phyloP scores from a whole-genome alignment of 2,797 vertebrate genomes.

The Betta splendens region DNA sequence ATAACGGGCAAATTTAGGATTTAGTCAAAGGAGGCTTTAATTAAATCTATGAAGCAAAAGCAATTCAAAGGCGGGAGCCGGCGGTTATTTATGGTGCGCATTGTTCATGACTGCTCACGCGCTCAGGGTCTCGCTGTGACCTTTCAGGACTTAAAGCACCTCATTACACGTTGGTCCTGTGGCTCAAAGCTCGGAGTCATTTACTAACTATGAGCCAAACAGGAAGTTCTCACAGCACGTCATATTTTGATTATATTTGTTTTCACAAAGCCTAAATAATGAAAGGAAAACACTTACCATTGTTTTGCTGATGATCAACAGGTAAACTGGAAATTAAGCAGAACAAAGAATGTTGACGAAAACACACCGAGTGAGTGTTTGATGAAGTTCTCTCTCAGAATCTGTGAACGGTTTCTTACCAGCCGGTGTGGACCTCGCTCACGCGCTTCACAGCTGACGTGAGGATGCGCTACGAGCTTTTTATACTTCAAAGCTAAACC shows the following conservation, averaged over 20 bases:
- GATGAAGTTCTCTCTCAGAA: not conserved
- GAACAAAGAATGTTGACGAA: constrained; percentile 3
- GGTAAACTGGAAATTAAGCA: constrained; percentile 28
- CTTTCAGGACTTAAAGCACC: constrained; percentile 44
- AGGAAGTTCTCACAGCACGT: not conserved
- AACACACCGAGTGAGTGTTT: not conserved
- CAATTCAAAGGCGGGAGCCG: not conserved
- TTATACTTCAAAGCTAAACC: constrained; percentile 17
- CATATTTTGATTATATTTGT: not conserved
- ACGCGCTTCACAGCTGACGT: constrained; percentile 30
- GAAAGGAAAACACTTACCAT: constrained; percentile 65
- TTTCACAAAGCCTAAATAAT: not conserved
- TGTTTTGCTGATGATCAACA: constrained; percentile 11
- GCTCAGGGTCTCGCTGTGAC: constrained; percentile 26
- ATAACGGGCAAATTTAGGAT: not conserved
- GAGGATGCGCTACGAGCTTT: constrained; percentile 24
- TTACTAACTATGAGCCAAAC: not conserved
- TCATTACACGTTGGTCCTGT: constrained; percentile 31
- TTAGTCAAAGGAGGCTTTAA: not conserved
- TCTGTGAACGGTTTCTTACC: constrained; percentile 41
- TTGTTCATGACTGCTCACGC: constrained; percentile 34
- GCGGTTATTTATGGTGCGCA: constrained; percentile 29
- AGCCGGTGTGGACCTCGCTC: constrained; percentile 23
- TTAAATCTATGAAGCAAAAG: not conserved
- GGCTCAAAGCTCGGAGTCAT: not conserved